Evolutionary conservation across 1,140 invertebrate species (phyloP).

Genomic region (Hyles vespertilio): DNA sequence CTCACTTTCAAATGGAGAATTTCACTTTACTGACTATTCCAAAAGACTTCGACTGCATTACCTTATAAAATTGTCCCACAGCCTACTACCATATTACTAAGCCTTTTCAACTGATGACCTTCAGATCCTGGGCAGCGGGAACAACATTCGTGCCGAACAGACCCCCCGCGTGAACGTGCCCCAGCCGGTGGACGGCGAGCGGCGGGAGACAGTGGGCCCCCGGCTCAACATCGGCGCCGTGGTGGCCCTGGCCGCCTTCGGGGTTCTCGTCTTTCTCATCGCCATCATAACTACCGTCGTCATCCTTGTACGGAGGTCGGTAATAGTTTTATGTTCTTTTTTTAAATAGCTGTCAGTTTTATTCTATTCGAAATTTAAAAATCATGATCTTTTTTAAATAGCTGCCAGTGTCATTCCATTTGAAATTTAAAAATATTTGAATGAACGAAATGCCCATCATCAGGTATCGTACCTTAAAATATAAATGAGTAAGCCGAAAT

Average conservation of each 20-base stretch:
- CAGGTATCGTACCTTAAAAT: conserved; percentile 42
- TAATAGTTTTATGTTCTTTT: not conserved
- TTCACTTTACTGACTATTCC: no score
- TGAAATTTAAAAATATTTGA: no score
- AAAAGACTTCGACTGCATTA: no score
- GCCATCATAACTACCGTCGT: conserved; percentile 93
- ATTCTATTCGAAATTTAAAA: no score
- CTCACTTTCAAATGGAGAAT: no score
- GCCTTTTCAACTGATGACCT: not conserved
- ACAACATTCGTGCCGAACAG: conserved; percentile 71
- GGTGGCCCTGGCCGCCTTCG: conserved; percentile 92
- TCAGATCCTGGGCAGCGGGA: conserved; percentile 56
- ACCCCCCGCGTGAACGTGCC: conserved; percentile 82
- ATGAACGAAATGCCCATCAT: no score
- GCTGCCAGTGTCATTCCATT: no score
- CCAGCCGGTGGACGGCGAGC: conserved; percentile 80
- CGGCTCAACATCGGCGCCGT: conserved; percentile 90
- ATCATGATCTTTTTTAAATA: not conserved
- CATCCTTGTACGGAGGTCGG: conserved; percentile 91
- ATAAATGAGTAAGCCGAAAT: conserved; percentile 30
- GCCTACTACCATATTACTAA: no score
- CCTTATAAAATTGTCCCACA: no score
- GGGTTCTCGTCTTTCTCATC: conserved; percentile 91
- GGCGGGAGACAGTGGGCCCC: conserved; percentile 81
- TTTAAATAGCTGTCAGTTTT: no score